Base-by-base conservation (phyloP, 2,113 vertebrate species). In the Urocolius indicus region DNA sequence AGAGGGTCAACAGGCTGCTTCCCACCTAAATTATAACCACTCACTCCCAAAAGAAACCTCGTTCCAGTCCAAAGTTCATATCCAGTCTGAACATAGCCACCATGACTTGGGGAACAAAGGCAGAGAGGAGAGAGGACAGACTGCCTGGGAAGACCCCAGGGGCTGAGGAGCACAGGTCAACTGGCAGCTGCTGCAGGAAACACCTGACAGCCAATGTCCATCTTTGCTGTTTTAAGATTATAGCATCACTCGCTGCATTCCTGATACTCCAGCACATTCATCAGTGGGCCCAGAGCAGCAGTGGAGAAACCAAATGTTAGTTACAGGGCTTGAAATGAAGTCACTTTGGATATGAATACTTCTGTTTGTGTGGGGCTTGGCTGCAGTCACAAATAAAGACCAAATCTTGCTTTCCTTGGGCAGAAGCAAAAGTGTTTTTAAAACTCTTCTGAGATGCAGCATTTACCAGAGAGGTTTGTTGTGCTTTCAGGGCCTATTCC, bases 141-240 rank as follows among this genome's bases (percentile, higher is more conserved):
- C 8, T 0, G 2, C 55, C 38, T 0, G 0, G 41, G 0, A 0
- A 79, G 57, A 58, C 59, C 27, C 29, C 2, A 2, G 26, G 59
- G 22, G 30, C 27, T 45, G 0, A 3, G 55, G 54, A 26, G 4
- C 1, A 0, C 22, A 9, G 36, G 24, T 57, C 3, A 4, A 19
- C 54, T 5, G 0, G 8, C 19, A 10, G 55, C 62, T 80, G 36
- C n/a, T 36, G 54, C 29, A n/a, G 55, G 45, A 38, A 15, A 12
- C 1, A 2, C 12, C 18, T 18, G 24, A 16, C 7, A 41, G 58
- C 5, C 68, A 30, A 71, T 15, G 26, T 13, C n/a, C 8, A 10
- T 26, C 51, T 62, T 29, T 21, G 73, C 69, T 62, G 69, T 73
- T 82, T 1, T 2, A 4, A 17, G 6, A 12, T 8, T 8, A 30